phyloP scores from a whole-genome alignment of 2,888 invertebrate species.

The Eurois occulta region DNA sequence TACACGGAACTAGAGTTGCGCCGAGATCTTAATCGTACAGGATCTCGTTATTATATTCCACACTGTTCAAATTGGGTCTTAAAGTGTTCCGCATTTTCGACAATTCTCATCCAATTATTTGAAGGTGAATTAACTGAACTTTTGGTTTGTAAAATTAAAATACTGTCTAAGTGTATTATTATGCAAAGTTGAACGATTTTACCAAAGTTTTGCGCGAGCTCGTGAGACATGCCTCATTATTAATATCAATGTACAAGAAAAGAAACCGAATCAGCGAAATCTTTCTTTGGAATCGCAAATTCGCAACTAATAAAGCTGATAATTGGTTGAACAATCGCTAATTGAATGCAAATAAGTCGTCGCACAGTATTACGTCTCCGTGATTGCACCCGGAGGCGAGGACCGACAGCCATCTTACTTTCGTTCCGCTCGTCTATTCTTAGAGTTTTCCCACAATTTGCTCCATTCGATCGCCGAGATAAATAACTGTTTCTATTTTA shows the following conservation, averaged over 20 bases:
- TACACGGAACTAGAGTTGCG: slow-evolving; percentile 79
- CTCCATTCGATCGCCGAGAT: slow-evolving; percentile 75
- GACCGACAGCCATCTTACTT: slow-evolving; percentile 77
- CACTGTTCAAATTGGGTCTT: slow-evolving; percentile 52
- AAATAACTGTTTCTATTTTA: slow-evolving; percentile 64
- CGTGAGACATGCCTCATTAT: neutral
- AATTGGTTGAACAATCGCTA: slow-evolving; percentile 54
- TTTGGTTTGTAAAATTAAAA: neutral
- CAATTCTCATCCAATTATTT: slow-evolving; percentile 39
- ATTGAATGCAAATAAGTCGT: slow-evolving; percentile 61
- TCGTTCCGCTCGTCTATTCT: slow-evolving; percentile 84
- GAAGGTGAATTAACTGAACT: slow-evolving; percentile 22
- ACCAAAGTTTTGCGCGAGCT: slow-evolving; percentile 3
- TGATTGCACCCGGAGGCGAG: slow-evolving; percentile 69
- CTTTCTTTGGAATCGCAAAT: slow-evolving; percentile 33
- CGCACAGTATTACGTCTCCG: slow-evolving; percentile 54
- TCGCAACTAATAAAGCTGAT: slow-evolving; percentile 38
- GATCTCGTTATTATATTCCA: slow-evolving; percentile 65
- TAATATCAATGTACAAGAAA: slow-evolving; percentile 13
- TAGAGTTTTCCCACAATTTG: slow-evolving; percentile 84
- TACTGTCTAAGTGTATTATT: neutral
- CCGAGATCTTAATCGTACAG: slow-evolving; percentile 78
- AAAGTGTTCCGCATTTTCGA: slow-evolving; percentile 60
- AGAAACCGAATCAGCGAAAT: slow-evolving; percentile 22
- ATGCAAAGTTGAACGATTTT: neutral